Base-by-base conservation (phyloP, 2,888 invertebrate species). In the Meganola albula region DNA sequence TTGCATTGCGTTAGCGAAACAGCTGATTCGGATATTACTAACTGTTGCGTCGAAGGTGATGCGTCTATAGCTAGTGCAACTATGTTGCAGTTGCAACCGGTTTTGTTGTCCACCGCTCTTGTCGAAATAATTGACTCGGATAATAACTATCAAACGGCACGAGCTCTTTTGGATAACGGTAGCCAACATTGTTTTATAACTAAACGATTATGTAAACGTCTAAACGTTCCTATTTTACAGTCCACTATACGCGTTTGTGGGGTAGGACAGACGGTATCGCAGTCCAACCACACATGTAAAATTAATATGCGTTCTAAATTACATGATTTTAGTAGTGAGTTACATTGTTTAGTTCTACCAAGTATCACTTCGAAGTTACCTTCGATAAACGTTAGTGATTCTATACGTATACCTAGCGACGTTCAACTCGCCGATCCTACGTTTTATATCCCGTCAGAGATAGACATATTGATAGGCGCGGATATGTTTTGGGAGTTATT, bases 291-390 rank as follows among this genome's bases (percentile, higher is more conserved):
- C 12, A 21, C 21, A 13, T 29, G 34, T 7, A 25, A 29, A 7
- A 4, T 25, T n/a, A 28, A 25, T 4, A 25, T 34, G n/a, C 28
- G 28, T 25, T 34, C 28, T 8, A 34, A 32, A 8, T n/a, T 26
- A 2, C 16, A 10, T 10, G 11, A 31, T 8, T 27, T 20, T 9
- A 22, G 13, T 20, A 22, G 31, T 6, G 27, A 4, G 1, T 22
- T 35, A 13, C 36, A 46, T 5, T 53, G 47, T 28, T 14, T 44
- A 9, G 48, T 51, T 0, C 9, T 42, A 8, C 32, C 35, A 6
- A 42, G 12, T 3, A 1, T 4, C 0, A 33, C 34, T 1, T 38
- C 1, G 12, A 38, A 20, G 10, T 31, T 7, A n/a, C 2, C 5
- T 11, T 4, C 2, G 3, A 31, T 1, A 31, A 31, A 1, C 2